Evolutionary conservation across 1,140 invertebrate genomes (phyloP).

Genomic region (Drosophila dunni): DNA sequence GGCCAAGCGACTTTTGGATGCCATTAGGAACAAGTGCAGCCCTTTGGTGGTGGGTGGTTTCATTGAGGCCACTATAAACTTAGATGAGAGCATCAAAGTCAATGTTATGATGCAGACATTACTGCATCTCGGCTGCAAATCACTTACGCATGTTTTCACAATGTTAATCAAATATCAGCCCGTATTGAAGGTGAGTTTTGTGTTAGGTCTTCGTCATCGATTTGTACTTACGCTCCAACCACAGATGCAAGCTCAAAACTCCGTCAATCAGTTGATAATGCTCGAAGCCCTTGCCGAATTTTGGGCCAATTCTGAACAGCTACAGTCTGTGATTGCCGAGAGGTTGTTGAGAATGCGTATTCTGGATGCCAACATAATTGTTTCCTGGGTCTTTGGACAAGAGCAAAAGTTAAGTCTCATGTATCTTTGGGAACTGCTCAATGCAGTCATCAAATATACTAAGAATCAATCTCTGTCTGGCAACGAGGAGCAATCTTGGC

Average conservation of each 20-base stretch:
- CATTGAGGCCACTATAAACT: background rate
- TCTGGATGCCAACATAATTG: slow-evolving; percentile 12
- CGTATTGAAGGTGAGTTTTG: slow-evolving; percentile 47
- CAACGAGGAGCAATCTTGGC: background rate
- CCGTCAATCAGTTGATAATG: slow-evolving; percentile 28
- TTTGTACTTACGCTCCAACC: background rate
- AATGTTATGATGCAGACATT: slow-evolving; percentile 53
- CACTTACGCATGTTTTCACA: slow-evolving; percentile 52
- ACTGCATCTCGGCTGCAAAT: slow-evolving; percentile 57
- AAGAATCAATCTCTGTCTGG: slow-evolving; percentile 9
- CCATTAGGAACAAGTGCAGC: slow-evolving; percentile 17
- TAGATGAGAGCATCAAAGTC: slow-evolving; percentile 34
- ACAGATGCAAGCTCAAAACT: slow-evolving; percentile 13
- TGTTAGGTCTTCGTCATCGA: background rate
- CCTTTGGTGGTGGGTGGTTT: slow-evolving; percentile 10
- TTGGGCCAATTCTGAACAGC: slow-evolving; percentile 50
- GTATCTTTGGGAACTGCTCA: slow-evolving; percentile 62
- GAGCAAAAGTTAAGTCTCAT: slow-evolving; percentile 50
- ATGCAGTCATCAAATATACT: slow-evolving; percentile 15
- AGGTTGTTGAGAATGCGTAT: slow-evolving; percentile 42
- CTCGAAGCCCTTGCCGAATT: slow-evolving; percentile 47
- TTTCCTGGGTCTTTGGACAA: slow-evolving; percentile 49
- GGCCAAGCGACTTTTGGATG: slow-evolving; percentile 39
- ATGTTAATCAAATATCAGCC: slow-evolving; percentile 31
- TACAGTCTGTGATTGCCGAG: slow-evolving; percentile 33